phyloP scores from a whole-genome alignment of 2,113 vertebrate species.

The Pandion haliaetus region DNA sequence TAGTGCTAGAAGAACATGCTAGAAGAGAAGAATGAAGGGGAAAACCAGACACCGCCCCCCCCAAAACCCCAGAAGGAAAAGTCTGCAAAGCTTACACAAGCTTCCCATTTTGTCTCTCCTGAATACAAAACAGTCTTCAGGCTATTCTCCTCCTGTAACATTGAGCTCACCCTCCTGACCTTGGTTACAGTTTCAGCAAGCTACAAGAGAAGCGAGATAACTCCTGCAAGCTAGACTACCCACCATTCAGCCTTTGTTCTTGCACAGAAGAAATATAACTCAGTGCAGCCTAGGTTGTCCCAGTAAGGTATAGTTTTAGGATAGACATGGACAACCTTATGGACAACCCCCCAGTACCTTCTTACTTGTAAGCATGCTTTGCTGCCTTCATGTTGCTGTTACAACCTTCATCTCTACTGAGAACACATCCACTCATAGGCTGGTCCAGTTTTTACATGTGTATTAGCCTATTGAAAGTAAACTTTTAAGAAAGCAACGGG shows the following conservation, averaged over 20 bases:
- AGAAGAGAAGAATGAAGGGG: background rate
- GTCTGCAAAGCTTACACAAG: background rate
- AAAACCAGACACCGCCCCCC: too few relatives aligned
- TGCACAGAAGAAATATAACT: background rate
- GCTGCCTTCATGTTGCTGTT: accelerated
- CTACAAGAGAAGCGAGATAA: background rate
- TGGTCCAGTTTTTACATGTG: background rate
- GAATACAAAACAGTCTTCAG: background rate
- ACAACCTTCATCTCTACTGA: background rate
- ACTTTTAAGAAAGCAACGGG: background rate
- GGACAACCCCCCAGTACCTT: accelerated
- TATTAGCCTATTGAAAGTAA: background rate
- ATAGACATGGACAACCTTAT: background rate
- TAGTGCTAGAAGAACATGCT: background rate
- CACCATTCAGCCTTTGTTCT: background rate
- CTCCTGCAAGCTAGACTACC: background rate
- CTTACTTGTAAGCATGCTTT: background rate
- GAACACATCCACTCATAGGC: background rate
- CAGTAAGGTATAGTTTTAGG: background rate
- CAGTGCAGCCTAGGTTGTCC: background rate
- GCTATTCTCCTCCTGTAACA: background rate
- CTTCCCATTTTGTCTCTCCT: background rate
- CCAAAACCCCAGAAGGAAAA: background rate
- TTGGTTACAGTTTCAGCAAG: background rate
- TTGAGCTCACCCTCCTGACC: background rate